Percentiles rank a stretch among this genome's conserved stretches.
phyloP scores from a whole-genome alignment of 1,140 invertebrate species.

The Listronotus oregonensis region DNA sequence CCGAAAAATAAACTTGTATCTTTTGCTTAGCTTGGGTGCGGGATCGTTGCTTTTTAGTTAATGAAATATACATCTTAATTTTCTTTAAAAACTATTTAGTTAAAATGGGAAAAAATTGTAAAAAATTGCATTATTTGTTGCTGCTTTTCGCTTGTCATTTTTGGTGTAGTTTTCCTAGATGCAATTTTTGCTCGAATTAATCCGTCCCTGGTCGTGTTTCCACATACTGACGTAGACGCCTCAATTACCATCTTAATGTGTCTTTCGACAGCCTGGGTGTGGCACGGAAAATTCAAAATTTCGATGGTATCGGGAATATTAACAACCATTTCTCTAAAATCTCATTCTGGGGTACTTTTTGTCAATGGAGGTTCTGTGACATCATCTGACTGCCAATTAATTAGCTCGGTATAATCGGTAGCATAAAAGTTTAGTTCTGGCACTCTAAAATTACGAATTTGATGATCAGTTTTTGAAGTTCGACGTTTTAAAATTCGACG shows the following conservation, averaged over 20 bases:
- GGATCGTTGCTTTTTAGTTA: no score
- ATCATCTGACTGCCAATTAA: conserved; percentile 6
- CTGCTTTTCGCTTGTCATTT: no score
- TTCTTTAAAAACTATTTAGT: no score
- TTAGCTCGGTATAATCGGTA: background rate
- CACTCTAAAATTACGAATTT: background rate
- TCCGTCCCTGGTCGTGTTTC: background rate
- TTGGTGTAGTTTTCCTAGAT: no score
- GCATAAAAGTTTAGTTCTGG: conserved; percentile 3
- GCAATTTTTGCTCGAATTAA: background rate
- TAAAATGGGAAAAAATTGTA: no score
- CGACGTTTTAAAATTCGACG: conserved; percentile 4
- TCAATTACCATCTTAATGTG: background rate
- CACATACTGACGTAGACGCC: background rate
- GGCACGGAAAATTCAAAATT: no score
- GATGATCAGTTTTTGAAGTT: background rate
- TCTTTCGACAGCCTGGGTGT: no score
- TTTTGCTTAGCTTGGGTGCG: no score
- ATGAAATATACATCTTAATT: no score
- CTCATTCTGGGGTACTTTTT: background rate
- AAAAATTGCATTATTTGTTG: no score
- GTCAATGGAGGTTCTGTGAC: conserved; percentile 8
- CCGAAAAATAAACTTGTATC: no score
- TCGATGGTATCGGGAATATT: background rate
- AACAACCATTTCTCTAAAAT: conserved; percentile 2